Conservation (phyloP, 2,888 invertebrate species). For the Argynnis bischoffii region DNA sequence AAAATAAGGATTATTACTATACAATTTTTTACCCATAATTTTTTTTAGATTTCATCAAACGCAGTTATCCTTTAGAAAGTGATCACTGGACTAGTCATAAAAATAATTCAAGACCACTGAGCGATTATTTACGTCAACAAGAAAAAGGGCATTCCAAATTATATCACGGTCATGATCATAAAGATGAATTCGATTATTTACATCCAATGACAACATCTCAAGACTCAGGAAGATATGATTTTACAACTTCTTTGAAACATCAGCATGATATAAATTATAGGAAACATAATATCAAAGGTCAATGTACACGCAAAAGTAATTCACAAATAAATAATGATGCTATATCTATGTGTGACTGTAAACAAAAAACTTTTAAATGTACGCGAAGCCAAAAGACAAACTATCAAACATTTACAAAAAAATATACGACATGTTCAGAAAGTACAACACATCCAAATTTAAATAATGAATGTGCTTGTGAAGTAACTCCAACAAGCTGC, state of each 20-base stretch:
- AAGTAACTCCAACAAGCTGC: conserved; percentile 43
- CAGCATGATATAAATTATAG: conserved; percentile 45
- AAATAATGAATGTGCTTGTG: conserved; percentile 50
- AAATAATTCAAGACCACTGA: conserved; percentile 47
- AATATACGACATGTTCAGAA: conserved; percentile 28
- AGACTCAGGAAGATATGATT: conserved; percentile 51
- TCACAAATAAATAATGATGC: background rate
- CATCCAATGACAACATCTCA: conserved; percentile 43
- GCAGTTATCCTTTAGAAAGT: conserved; percentile 40
- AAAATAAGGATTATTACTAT: background rate
- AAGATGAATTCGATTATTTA: conserved; percentile 40
- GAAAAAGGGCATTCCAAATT: conserved; percentile 60
- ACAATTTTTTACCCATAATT: background rate
- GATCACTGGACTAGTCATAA: conserved; percentile 46
- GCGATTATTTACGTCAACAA: conserved; percentile 46
- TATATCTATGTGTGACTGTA: conserved; percentile 24
- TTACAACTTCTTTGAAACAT: conserved; percentile 42
- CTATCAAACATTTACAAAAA: conserved; percentile 38
- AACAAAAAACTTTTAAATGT: conserved; percentile 45
- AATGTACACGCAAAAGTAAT: conserved; percentile 53
- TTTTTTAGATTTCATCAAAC: conserved; percentile 53
- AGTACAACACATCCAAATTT: conserved; percentile 27
- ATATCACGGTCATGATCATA: conserved; percentile 54
- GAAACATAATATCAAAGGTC: conserved; percentile 45
- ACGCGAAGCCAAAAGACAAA: conserved; percentile 46